Percentiles rank a stretch among this genome's conserved stretches.
Evolutionary conservation across 2,797 vertebrate species (phyloP).

Genomic region (Dendrocincla tyrannina): DNA sequence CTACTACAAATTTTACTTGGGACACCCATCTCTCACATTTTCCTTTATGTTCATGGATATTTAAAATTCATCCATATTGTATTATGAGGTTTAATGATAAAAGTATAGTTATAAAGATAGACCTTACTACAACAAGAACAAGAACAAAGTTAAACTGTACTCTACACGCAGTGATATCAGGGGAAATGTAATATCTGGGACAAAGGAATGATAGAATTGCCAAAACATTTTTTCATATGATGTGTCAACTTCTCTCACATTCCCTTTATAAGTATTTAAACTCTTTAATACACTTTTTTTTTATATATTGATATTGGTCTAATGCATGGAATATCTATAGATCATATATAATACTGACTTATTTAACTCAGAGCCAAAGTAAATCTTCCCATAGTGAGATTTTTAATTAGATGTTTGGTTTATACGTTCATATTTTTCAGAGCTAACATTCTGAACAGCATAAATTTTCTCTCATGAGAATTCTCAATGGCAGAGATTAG

Average conservation of each 20-base stretch:
- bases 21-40: background rate
- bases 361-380: background rate
- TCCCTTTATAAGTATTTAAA: background rate
- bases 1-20: background rate
- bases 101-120: background rate
- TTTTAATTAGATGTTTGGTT: background rate
- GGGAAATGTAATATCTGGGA: background rate
- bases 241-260: background rate
- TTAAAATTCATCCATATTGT: background rate
- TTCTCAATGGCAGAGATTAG: background rate
- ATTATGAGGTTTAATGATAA: background rate
- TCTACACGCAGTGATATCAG: background rate
- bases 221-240: background rate
- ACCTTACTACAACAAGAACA: background rate
- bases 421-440: background rate
- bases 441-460: background rate
- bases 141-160: background rate
- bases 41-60: background rate
- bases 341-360: background rate
- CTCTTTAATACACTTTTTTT: background rate
- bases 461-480: background rate
- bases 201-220: background rate
- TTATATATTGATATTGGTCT: background rate
- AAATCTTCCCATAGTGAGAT: background rate
- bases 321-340: background rate